Base-by-base conservation (phyloP, 64 coral and sea anemone genomes). In the Montipora efflorescens region DNA sequence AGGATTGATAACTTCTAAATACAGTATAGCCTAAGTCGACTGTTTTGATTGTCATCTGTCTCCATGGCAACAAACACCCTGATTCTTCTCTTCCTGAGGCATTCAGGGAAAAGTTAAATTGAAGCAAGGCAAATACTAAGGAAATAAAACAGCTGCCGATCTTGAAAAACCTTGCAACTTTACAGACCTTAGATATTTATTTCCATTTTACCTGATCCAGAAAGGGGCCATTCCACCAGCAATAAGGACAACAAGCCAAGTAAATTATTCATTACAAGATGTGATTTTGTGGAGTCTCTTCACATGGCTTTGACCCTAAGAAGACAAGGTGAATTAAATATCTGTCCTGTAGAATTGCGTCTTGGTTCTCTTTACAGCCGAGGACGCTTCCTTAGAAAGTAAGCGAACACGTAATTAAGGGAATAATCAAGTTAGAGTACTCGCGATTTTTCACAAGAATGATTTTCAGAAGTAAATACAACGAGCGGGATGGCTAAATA, bases 251-350 rank as follows among this genome's bases (percentile, higher is more conserved):
- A 86, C 8, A 86, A 72, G 82, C 43, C 82, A 66, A 86, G 66
- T 86, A 86, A 86, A 86, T 71, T 86, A 86, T 86, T 86, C 82
- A 86, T 86, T 71, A 86, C 64, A 70, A 22, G 62, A 36, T 3
- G 9, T 86, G 66, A 86, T 67, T 86, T 67, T 64, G 67, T 50
- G 45, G 2, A 8, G 82, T 86, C 46, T 11, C 18, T 50, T 86
- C 66, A 86, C 82, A 86, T 86, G 82, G 64, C 44, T 86, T 51
- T 71, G 16, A 16, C 47, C 82, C 82, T 86, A n/a, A 23, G 28
- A 71, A 72, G 2, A 86, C 16, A 69, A 72, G 11, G 15, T 46
- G 44, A 18, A 78, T 49, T n/a, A 10, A 47, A 71, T 5, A 8
- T 49, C 6, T 10, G 49, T 50, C 11, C 14, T 16, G 3, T 64